Evolutionary conservation across 1,140 invertebrate species (phyloP), one percentile per base, ranked within the genome.

Genomic region (Anthonomus grandis): DNA sequence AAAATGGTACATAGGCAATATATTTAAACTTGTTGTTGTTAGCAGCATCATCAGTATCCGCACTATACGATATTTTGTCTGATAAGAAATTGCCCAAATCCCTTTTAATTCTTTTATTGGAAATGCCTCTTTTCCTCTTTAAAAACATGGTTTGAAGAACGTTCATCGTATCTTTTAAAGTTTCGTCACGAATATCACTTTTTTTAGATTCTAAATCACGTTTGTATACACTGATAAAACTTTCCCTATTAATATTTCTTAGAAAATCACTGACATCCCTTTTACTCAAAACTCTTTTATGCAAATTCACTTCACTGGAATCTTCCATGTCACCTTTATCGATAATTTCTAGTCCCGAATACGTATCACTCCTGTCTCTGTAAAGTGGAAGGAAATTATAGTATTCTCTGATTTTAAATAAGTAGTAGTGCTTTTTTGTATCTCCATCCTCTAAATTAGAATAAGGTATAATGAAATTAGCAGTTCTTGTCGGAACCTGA

Each of bases 1-100:
- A 58, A 47, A 59, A 59, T 2, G 57, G 57, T 13, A 59, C 57
- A 36, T 52, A 59, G 4, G 57, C 49, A 5, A 53, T 24, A 48
- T 51, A 37, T 42, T 22, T 52, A 48, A 17, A 42, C 19, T 59
- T 59, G n/a, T n/a, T n/a, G 31, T 59, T 59, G 18, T 52, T 53
- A 10, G 25, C 21, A 6, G 42, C 41, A 53, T 47, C 44, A 31
- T 59, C 57, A 13, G 34, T 13, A 59, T 53, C 57, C 6, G 6
- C 41, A 1, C 12, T 34, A n/a, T 54, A 23, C n/a, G 22, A 44
- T n/a, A n/a, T n/a, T 1, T 4, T 6, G 4, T 48, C 38, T 12
- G 24, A 3, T 15, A 12, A 50, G 41, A 49, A 49, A 39, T 59
- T 42, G 13, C 48, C 41, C 17, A 59, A 22, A 50, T 59, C 57